These are phyloP conservation scores for Eulacestoma nigropectus DNA, from an alignment of 2,113 vertebrate genomes.

Conservation along the genomic window DNA sequence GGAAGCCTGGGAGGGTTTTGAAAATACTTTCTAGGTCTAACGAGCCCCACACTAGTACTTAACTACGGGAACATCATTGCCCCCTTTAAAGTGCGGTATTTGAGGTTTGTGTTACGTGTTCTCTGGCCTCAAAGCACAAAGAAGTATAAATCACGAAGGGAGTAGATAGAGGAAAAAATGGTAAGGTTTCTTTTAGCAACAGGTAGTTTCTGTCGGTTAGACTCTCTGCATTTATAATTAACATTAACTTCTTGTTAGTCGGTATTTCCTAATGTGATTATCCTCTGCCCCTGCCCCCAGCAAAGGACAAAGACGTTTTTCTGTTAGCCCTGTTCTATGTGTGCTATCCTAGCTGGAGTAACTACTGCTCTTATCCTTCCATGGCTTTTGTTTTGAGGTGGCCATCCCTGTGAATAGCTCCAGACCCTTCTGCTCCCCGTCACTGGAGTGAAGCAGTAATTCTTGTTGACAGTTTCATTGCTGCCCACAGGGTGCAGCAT, in stretches of 20 bases:
- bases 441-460: neutral
- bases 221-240: neutral
- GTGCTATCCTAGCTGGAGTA: neutral
- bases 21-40: neutral
- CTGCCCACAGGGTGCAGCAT: neutral
- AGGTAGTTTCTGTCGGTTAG: neutral
- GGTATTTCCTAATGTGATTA: neutral
- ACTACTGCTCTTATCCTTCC: neutral
- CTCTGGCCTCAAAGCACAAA: neutral
- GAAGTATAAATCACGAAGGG: neutral
- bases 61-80: neutral
- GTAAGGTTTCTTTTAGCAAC: neutral
- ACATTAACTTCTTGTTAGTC: neutral
- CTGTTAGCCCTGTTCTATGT: neutral
- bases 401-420: neutral
- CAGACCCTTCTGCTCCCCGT: neutral
- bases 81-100: neutral
- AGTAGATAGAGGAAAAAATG: neutral
- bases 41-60: neutral
- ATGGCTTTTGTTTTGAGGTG: neutral
- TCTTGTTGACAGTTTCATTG: slow-evolving; percentile 1
- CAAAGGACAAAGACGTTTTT: neutral
- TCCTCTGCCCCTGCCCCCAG: neutral
- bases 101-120: neutral
- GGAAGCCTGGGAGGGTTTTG: neutral